phyloP scores from a whole-genome alignment of 2,888 invertebrate species.

The Rhaphigaster nebulosa region DNA sequence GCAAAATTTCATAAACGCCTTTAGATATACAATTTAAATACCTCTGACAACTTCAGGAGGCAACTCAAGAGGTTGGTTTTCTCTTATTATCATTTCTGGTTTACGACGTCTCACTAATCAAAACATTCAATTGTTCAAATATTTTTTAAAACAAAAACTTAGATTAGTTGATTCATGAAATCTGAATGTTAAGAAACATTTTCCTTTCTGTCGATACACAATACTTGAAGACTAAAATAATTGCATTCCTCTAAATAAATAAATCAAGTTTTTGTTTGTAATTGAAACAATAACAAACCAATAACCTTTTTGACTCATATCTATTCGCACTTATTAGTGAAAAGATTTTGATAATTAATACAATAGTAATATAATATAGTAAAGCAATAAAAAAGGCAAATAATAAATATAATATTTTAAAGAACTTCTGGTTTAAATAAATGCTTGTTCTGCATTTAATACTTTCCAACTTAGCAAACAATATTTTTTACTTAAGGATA shows the following conservation, averaged over 20 bases:
- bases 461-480: slow-evolving; percentile 37
- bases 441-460: too few relatives aligned
- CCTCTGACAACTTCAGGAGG: slow-evolving; percentile 94
- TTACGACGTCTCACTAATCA: slow-evolving; percentile 77
- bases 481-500: slow-evolving; percentile 43
- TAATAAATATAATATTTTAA: too few relatives aligned
- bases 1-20: not conserved
- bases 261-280: not conserved
- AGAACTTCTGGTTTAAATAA: too few relatives aligned
- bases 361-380: not conserved
- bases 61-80: slow-evolving; percentile 90
- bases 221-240: not conserved
- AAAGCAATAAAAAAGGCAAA: too few relatives aligned
- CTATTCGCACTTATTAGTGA: not conserved
- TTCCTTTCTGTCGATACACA: not conserved
- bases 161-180: not conserved
- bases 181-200: not conserved
- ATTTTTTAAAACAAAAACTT: not conserved
- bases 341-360: not conserved
- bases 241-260: not conserved
- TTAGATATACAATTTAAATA: slow-evolving; percentile 69
- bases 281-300: not conserved
- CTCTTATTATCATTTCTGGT: slow-evolving; percentile 90
- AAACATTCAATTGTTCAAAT: slow-evolving; percentile 35
- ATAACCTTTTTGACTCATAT: not conserved